A percentile compares a stretch with the other conserved stretches of the same genome.
These are phyloP conservation scores for Cordilura impudica DNA, from an alignment of 2,888 invertebrate species.

Conservation along the genomic window DNA sequence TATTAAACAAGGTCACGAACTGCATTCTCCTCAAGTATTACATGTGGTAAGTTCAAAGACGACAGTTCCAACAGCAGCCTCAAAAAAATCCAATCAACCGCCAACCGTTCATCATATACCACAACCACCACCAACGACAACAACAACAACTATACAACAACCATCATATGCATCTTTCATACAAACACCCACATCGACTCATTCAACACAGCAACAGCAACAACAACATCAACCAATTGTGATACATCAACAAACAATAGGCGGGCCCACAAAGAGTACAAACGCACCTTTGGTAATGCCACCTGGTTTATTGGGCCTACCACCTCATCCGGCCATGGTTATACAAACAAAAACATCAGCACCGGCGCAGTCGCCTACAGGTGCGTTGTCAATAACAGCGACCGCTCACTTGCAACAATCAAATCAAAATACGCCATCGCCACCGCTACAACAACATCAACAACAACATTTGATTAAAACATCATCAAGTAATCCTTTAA, in stretches of 20 bases:
- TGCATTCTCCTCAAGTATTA: conserved; percentile 68
- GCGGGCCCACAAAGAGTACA: conserved; percentile 67
- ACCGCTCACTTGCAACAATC: conserved; percentile 72
- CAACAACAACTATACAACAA: conserved; percentile 68
- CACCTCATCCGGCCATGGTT: conserved; percentile 69
- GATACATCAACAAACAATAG: conserved; percentile 64
- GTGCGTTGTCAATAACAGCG: conserved; percentile 55
- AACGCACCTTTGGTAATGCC: conserved; percentile 65
- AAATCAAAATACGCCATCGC: conserved; percentile 71
- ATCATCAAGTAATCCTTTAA: conserved; percentile 70
- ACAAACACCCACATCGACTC: conserved; percentile 68
- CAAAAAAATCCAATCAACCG: conserved; percentile 61
- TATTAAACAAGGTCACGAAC: conserved; percentile 71
- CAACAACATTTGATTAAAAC: conserved; percentile 61
- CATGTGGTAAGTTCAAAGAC: conserved; percentile 74
- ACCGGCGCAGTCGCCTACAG: conserved; percentile 70
- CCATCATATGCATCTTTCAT: conserved; percentile 40
- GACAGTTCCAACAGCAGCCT: conserved; percentile 68
- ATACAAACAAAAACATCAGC: conserved; percentile 70
- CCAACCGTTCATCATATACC: conserved; percentile 67
- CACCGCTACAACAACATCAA: conserved; percentile 69
- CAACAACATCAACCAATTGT: conserved; percentile 68
- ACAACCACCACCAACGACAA: conserved; percentile 52
- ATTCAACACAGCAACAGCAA: conserved; percentile 62
- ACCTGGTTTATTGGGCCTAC: conserved; percentile 71